A percentile compares a stretch with the other conserved stretches of the same genome.
These are phyloP conservation scores for Siphamia tubifer DNA, from an alignment of 2,113 vertebrate genomes.

Conservation along the genomic window DNA sequence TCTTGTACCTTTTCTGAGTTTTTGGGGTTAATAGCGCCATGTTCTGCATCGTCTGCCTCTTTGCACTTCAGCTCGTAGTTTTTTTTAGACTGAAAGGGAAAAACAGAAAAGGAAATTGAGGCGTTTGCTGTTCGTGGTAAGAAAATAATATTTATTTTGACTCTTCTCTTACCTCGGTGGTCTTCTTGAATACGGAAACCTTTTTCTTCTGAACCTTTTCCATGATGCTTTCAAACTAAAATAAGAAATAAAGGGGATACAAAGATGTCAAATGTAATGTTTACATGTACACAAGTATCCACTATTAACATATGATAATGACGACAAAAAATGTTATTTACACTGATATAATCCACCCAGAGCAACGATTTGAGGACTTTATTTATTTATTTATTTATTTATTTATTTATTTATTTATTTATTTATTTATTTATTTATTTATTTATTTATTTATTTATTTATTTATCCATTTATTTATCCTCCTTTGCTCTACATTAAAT, in stretches of 20 bases:
- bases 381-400: too few species aligned
- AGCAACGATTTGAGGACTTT: too few species aligned
- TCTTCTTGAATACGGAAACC: slow-evolving; percentile 85
- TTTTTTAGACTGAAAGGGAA: slow-evolving; percentile 85
- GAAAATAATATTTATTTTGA: not conserved
- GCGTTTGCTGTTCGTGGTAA: not conserved
- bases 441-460: too few species aligned
- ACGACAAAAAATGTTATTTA: too few species aligned
- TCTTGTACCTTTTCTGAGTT: slow-evolving; percentile 87
- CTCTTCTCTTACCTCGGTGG: slow-evolving; percentile 83
- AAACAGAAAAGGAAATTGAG: not conserved
- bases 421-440: too few species aligned
- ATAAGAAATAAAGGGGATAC: not conserved
- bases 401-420: too few species aligned
- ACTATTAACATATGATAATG: too few species aligned
- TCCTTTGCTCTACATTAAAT: too few species aligned
- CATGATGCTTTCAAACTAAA: slow-evolving; percentile 90
- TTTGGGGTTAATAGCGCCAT: slow-evolving; percentile 73
- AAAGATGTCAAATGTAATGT: not conserved
- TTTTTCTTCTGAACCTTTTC: slow-evolving; percentile 92
- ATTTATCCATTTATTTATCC: too few species aligned
- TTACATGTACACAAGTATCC: not conserved
- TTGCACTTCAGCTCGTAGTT: slow-evolving; percentile 86
- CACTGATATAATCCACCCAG: too few species aligned
- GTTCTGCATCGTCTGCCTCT: slow-evolving; percentile 87